These are phyloP conservation scores for Dilophus febrilis DNA, from an alignment of 2,888 invertebrate species.

Conservation along the genomic window DNA sequence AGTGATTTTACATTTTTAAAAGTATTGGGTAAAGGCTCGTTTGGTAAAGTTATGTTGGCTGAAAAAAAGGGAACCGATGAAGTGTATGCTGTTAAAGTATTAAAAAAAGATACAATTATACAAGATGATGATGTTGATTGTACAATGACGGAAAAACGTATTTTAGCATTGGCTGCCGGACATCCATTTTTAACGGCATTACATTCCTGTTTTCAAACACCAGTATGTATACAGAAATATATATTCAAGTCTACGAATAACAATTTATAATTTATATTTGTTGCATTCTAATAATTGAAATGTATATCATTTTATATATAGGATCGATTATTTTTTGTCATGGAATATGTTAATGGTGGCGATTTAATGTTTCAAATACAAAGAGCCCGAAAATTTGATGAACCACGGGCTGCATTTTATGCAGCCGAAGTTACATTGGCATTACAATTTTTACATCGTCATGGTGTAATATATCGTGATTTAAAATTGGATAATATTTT, in stretches of 20 bases:
- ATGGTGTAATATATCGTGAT: conserved; percentile 98
- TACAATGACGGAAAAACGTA: conserved; percentile 96
- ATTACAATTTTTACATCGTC: conserved; percentile 87
- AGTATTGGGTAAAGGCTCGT: conserved; percentile 96
- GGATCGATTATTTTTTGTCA: conserved; percentile 94
- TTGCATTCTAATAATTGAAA: too few relatives aligned
- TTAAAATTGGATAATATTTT: conserved; percentile 97
- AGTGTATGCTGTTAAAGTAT: conserved; percentile 69
- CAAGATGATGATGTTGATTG: conserved; percentile 99
- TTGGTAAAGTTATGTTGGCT: conserved; percentile 97
- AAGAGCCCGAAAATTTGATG: conserved; percentile 93
- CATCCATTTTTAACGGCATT: conserved; percentile 97
- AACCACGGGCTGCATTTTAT: conserved; percentile 81
- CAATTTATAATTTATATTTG: conserved; percentile 1
- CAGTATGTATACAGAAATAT: conserved; percentile 40
- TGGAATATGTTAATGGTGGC: conserved; percentile 99
- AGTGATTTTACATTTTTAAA: conserved; percentile 94
- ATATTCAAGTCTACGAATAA: too few relatives aligned
- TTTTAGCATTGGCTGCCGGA: conserved; percentile 88
- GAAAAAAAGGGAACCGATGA: conserved; percentile 88
- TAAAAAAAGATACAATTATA: conserved; percentile 95
- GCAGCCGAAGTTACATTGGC: conserved; percentile 97
- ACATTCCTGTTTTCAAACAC: conserved; percentile 93
- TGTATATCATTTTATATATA: conserved; percentile 23
- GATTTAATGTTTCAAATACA: conserved; percentile 99